Evolutionary conservation across 2,797 vertebrate species (phyloP).

Genomic region (Tangara arthus): DNA sequence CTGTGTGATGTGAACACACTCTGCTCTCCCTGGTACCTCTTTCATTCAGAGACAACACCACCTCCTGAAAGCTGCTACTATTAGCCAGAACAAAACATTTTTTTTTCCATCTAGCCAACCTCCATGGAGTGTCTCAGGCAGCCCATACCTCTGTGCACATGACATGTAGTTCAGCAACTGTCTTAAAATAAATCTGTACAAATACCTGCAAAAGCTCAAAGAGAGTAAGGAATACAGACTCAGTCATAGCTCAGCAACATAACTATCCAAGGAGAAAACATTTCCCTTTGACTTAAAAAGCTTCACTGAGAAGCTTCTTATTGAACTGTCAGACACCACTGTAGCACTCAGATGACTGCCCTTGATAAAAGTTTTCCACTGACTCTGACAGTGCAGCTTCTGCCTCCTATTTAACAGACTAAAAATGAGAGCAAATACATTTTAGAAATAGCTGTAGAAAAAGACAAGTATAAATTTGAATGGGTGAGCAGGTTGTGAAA

Average conservation of each 20-base stretch:
- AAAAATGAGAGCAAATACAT: neutral
- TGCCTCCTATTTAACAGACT: neutral
- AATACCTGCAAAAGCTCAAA: neutral
- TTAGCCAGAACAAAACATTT: neutral
- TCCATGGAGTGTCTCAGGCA: fast-evolving
- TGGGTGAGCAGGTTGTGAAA: neutral
- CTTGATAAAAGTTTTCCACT: neutral
- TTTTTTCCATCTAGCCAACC: neutral
- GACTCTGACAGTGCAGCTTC: neutral
- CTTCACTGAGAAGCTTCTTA: neutral
- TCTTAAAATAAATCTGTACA: neutral
- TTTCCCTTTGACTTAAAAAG: neutral
- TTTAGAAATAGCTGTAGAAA: neutral
- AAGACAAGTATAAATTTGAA: neutral
- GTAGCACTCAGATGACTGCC: neutral
- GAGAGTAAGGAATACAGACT: neutral
- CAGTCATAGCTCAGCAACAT: neutral
- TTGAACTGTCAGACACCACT: neutral
- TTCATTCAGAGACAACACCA: neutral
- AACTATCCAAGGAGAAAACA: neutral
- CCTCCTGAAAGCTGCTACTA: neutral
- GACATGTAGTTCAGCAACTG: neutral
- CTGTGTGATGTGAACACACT: neutral
- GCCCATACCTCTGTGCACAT: neutral
- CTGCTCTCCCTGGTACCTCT: neutral